A percentile compares a stretch with the other conserved stretches of the same genome.
These are phyloP conservation scores for Corythornis vintsioides DNA, from an alignment of 2,113 vertebrate genomes.

Conservation along the genomic window DNA sequence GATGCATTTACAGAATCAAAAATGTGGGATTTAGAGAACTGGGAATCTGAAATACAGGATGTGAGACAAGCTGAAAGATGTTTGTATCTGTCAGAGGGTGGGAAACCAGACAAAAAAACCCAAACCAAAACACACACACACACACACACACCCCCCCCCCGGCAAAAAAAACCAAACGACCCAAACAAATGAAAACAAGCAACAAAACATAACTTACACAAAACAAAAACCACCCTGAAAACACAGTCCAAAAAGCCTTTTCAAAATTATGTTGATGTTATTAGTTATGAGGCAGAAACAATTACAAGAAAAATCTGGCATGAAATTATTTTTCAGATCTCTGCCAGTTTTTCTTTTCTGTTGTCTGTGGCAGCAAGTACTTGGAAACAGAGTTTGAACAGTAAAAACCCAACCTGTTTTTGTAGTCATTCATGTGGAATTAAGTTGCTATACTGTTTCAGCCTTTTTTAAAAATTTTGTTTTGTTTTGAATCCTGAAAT, in stretches of 20 bases:
- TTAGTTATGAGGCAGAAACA: neutral
- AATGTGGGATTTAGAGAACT: neutral
- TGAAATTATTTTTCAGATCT: neutral
- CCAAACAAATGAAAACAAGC: too few species aligned
- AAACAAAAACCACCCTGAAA: neutral
- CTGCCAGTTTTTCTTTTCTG: neutral
- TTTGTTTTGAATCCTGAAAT: neutral
- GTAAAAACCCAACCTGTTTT: neutral
- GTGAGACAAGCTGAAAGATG: neutral
- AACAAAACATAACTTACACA: too few species aligned
- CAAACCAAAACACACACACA: neutral
- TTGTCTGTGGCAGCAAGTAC: neutral
- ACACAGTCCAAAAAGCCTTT: neutral
- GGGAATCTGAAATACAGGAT: neutral
- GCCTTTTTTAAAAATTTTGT: neutral
- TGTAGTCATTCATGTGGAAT: neutral
- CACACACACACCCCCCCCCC: too few species aligned
- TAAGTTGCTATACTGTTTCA: neutral
- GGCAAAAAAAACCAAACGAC: too few species aligned
- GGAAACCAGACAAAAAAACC: neutral
- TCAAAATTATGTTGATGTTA: neutral
- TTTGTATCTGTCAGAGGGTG: neutral
- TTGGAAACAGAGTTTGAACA: neutral
- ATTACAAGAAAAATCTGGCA: neutral
- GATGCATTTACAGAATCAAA: constrained; percentile 10